Evolutionary conservation across 2,888 invertebrate species (phyloP).

Genomic region (Spodoptera picta): DNA sequence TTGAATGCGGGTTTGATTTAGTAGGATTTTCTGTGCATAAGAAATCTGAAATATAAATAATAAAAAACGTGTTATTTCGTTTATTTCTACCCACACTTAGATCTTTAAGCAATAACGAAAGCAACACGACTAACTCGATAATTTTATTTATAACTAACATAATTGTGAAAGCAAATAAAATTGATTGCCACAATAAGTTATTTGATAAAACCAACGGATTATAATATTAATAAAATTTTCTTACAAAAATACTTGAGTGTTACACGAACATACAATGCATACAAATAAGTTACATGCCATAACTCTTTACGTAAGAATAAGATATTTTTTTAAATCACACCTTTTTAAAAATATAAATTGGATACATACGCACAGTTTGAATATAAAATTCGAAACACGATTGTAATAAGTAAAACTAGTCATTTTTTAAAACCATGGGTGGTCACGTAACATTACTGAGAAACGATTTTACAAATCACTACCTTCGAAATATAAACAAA

Average conservation of each 20-base stretch:
- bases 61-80: too few relatives aligned
- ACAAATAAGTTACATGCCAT: slow-evolving; percentile 15
- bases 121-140: too few relatives aligned
- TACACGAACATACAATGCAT: slow-evolving; percentile 15
- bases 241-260: slow-evolving; percentile 2
- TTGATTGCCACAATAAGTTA: too few relatives aligned
- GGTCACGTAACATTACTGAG: slow-evolving; percentile 51
- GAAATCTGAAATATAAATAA: too few relatives aligned
- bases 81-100: too few relatives aligned
- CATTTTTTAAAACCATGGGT: slow-evolving; percentile 56
- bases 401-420: slow-evolving; percentile 31
- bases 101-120: too few relatives aligned
- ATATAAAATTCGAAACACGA: slow-evolving; percentile 52
- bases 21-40: not conserved
- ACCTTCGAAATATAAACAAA: slow-evolving; percentile 53
- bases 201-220: too few relatives aligned
- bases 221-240: not conserved
- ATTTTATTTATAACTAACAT: too few relatives aligned
- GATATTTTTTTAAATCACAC: slow-evolving; percentile 15
- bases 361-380: slow-evolving; percentile 17
- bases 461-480: slow-evolving; percentile 61
- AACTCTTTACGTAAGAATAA: slow-evolving; percentile 11
- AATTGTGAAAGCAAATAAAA: too few relatives aligned
- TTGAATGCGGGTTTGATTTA: slow-evolving; percentile 15
- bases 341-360: slow-evolving; percentile 22